phyloP scores from a whole-genome alignment of 2,888 invertebrate genomes.

The Athetis lepigone region DNA sequence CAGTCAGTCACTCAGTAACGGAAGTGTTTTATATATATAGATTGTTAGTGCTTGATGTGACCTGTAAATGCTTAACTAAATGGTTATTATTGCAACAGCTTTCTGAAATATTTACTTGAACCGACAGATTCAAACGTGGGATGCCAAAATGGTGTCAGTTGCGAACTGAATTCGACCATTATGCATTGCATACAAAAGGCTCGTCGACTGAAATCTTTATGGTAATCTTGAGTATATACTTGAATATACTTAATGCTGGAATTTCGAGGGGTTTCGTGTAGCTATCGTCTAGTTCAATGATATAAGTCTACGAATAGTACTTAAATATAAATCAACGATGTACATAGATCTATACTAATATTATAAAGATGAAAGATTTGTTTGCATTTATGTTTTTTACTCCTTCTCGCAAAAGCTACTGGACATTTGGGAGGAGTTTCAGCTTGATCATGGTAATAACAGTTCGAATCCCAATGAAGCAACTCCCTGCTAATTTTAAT shows the following conservation, averaged over 20 bases:
- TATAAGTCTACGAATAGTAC: no score
- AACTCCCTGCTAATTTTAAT: not conserved
- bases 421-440: no score
- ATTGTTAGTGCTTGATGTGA: slow-evolving; percentile 44
- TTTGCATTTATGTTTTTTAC: no score
- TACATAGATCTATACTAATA: no score
- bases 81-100: not conserved
- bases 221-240: not conserved
- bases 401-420: no score
- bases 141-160: not conserved
- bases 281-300: not conserved
- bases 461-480: no score
- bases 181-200: not conserved
- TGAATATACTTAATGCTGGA: slow-evolving; percentile 7
- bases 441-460: not conserved
- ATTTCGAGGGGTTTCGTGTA: slow-evolving; percentile 11
- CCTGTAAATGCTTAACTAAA: slow-evolving; percentile 12
- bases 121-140: not conserved
- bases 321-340: no score
- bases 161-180: not conserved
- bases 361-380: no score
- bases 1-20: no score
- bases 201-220: not conserved
- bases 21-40: no score
- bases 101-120: slow-evolving; percentile 17